A percentile compares a stretch with the other conserved stretches of the same genome.
These are phyloP conservation scores for Hoplostethus atlanticus DNA, from an alignment of 2,797 vertebrate genomes.

Conservation along the genomic window DNA sequence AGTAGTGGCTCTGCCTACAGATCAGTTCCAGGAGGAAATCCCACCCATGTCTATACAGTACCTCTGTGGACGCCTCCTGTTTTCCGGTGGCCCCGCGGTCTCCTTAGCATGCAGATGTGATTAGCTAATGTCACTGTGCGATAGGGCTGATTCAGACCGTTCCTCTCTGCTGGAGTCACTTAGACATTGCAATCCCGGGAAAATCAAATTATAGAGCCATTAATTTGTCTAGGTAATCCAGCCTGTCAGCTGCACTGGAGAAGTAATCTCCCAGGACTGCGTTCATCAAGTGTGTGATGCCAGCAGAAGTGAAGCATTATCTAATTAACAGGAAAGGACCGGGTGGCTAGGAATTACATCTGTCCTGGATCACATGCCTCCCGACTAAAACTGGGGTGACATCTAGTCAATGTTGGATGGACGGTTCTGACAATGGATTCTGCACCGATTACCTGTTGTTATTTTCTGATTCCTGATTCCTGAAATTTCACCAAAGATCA, in stretches of 20 bases:
- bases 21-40: constrained; percentile 34
- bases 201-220: constrained; percentile 90
- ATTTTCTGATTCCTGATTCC: background rate
- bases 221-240: constrained; percentile 89
- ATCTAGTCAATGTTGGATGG: constrained; percentile 1
- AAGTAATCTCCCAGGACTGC: constrained; percentile 84
- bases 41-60: constrained; percentile 10
- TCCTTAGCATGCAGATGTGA: constrained; percentile 83
- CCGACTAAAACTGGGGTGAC: constrained; percentile 40
- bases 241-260: constrained; percentile 83
- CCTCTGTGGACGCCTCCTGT: constrained; percentile 48
- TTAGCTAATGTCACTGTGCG: constrained; percentile 75
- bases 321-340: constrained; percentile 82
- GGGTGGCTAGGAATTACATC: constrained; percentile 66
- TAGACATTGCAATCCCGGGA: constrained; percentile 80
- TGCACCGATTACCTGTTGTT: constrained; percentile 13
- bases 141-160: constrained; percentile 71
- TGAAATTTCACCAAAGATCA: background rate
- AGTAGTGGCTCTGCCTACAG: constrained; percentile 12
- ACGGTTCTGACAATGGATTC: constrained; percentile 29
- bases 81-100: constrained; percentile 35
- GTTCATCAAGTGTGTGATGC: constrained; percentile 84
- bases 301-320: constrained; percentile 83
- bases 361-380: constrained; percentile 67
- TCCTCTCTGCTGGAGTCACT: constrained; percentile 79